Conservation (phyloP, 2,888 invertebrate genomes). For the Nymphalis urticae region DNA sequence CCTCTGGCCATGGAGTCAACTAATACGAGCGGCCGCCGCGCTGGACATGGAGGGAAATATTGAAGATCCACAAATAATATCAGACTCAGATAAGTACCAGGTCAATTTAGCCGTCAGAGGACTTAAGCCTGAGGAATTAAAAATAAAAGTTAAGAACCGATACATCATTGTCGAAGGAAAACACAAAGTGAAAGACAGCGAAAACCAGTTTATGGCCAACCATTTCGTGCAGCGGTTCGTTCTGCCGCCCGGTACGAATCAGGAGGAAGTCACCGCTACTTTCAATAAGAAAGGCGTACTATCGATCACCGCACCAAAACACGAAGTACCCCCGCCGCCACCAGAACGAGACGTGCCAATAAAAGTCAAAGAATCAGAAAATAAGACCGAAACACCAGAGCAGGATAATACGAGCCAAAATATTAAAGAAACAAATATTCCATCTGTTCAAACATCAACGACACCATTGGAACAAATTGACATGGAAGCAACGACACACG, state of each 20-base stretch:
- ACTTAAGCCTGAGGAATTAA: slow-evolving; percentile 69
- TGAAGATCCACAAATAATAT: slow-evolving; percentile 67
- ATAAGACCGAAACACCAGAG: slow-evolving; percentile 45
- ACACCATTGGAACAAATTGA: slow-evolving; percentile 60
- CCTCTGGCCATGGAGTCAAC: slow-evolving; percentile 74
- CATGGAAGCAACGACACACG: slow-evolving; percentile 66
- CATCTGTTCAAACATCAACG: slow-evolving; percentile 41
- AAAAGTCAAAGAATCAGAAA: slow-evolving; percentile 55
- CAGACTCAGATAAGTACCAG: slow-evolving; percentile 60
- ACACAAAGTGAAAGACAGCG: slow-evolving; percentile 58
- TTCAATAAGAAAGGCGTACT: slow-evolving; percentile 64
- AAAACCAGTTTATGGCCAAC: slow-evolving; percentile 61
- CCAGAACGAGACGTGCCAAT: slow-evolving; percentile 71
- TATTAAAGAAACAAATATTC: slow-evolving; percentile 38
- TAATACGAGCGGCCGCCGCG: slow-evolving; percentile 63
- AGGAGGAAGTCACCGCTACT: slow-evolving; percentile 69
- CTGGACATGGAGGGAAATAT: slow-evolving; percentile 59
- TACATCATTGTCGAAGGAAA: slow-evolving; percentile 69
- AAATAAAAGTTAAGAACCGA: slow-evolving; percentile 69
- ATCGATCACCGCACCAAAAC: slow-evolving; percentile 65
- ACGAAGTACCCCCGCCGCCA: slow-evolving; percentile 67
- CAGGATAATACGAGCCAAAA: slow-evolving; percentile 38
- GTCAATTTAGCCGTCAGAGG: slow-evolving; percentile 64
- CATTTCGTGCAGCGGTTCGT: slow-evolving; percentile 72
- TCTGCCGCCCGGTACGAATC: slow-evolving; percentile 64